Evolutionary conservation across 2,888 invertebrate species (phyloP).

Genomic region (Ptychoptera albimana): DNA sequence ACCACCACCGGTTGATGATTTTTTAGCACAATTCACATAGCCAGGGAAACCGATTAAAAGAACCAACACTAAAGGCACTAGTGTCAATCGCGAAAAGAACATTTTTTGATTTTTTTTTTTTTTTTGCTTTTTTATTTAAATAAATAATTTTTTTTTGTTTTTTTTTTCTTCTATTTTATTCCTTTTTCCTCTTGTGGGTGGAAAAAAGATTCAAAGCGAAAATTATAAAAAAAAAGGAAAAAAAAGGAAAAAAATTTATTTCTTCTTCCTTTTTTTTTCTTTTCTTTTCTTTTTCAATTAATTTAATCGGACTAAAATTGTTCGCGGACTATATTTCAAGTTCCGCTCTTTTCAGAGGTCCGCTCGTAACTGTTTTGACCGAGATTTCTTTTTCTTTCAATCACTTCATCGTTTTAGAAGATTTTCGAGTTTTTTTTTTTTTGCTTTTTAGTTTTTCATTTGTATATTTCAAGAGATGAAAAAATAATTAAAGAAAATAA

Average conservation of each 20-base stretch:
- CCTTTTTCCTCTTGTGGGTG: neutral
- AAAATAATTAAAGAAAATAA: too few species aligned
- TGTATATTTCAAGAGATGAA: too few species aligned
- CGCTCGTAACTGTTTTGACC: slow-evolving; percentile 29
- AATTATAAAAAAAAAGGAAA: slow-evolving; percentile 1
- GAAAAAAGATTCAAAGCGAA: too few species aligned
- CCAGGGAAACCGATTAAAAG: slow-evolving; percentile 26
- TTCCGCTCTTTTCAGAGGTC: slow-evolving; percentile 33
- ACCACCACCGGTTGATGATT: slow-evolving; percentile 17
- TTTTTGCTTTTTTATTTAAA: too few species aligned
- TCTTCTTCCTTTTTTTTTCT: too few species aligned
- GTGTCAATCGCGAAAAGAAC: slow-evolving; percentile 31
- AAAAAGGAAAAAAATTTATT: too few species aligned
- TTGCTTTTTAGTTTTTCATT: slow-evolving; percentile 2
- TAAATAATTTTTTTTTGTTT: too few species aligned
- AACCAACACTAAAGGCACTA: slow-evolving; percentile 28
- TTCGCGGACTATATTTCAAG: slow-evolving; percentile 30
- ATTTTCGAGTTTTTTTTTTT: neutral
- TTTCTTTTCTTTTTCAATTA: neutral
- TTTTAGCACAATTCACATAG: slow-evolving; percentile 30
- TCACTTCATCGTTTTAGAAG: slow-evolving; percentile 7
- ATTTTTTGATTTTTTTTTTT: too few species aligned
- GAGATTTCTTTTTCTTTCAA: slow-evolving; percentile 9
- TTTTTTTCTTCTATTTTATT: neutral
- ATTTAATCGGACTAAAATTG: slow-evolving; percentile 14